A percentile compares a stretch with the other conserved stretches of the same genome.
Evolutionary conservation across 2,888 invertebrate species (phyloP).

Genomic region (Chorisops tibialis): DNA sequence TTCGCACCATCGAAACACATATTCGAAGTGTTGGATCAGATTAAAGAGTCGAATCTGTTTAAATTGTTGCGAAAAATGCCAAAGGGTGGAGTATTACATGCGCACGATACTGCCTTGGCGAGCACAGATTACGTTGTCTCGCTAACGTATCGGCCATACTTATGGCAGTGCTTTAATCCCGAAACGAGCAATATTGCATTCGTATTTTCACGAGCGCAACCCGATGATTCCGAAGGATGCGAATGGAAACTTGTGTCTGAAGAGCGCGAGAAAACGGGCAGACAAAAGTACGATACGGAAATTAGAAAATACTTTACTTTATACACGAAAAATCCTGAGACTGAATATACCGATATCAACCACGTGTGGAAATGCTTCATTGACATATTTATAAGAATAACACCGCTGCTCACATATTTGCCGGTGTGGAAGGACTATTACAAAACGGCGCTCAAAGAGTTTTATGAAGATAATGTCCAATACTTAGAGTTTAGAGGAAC

Average conservation of each 20-base stretch:
- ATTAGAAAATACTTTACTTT: slow-evolving; percentile 58
- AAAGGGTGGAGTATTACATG: slow-evolving; percentile 70
- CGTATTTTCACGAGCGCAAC: slow-evolving; percentile 41
- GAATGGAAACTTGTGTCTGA: slow-evolving; percentile 55
- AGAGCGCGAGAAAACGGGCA: slow-evolving; percentile 47
- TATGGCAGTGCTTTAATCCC: slow-evolving; percentile 53
- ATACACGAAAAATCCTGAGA: slow-evolving; percentile 54
- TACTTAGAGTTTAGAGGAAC: slow-evolving; percentile 68
- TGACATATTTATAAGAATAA: slow-evolving; percentile 56
- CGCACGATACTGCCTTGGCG: slow-evolving; percentile 64
- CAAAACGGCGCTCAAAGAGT: slow-evolving; percentile 60
- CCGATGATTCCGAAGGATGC: slow-evolving; percentile 34
- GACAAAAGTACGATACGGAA: slow-evolving; percentile 53
- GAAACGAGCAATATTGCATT: slow-evolving; percentile 44
- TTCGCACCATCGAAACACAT: slow-evolving; percentile 67
- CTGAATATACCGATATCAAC: slow-evolving; percentile 55
- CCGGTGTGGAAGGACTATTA: slow-evolving; percentile 66
- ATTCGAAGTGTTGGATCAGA: slow-evolving; percentile 58
- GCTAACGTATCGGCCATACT: slow-evolving; percentile 60
- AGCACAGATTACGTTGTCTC: slow-evolving; percentile 62
- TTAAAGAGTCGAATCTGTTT: slow-evolving; percentile 63
- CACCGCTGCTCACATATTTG: slow-evolving; percentile 58
- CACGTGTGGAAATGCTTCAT: slow-evolving; percentile 61
- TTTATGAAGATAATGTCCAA: slow-evolving; percentile 65
- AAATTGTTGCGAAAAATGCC: slow-evolving; percentile 66